These are phyloP conservation scores for Oligia latruncula DNA, from an alignment of 2,888 invertebrate species.

Conservation along the genomic window DNA sequence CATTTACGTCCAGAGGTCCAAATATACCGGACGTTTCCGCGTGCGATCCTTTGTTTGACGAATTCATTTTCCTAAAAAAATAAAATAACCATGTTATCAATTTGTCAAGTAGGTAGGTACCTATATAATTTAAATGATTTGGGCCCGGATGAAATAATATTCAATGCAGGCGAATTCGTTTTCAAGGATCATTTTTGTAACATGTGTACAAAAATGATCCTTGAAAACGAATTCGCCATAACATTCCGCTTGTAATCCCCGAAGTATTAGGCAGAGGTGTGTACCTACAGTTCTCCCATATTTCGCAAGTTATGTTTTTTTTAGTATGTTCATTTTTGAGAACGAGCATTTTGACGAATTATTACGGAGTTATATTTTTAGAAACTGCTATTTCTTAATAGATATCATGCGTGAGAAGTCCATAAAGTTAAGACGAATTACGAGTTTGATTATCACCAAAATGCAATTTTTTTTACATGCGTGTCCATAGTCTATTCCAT, in stretches of 20 bases:
- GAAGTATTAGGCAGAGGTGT: not conserved
- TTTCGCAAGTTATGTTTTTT: not conserved
- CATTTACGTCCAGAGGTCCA: slow-evolving; percentile 98
- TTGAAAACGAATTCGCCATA: too few species aligned
- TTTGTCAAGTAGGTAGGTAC: not conserved
- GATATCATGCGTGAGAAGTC: slow-evolving; percentile 6
- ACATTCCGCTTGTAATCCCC: not conserved
- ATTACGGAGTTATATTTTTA: slow-evolving; percentile 2
- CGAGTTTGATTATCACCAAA: not conserved
- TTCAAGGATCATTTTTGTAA: not conserved
- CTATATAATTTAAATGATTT: slow-evolving; percentile 7
- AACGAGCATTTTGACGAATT: not conserved
- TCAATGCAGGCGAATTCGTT: not conserved
- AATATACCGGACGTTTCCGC: slow-evolving; percentile 95
- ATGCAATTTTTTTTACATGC: slow-evolving; percentile 6
- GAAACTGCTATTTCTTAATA: not conserved
- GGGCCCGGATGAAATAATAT: not conserved
- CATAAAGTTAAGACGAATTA: not conserved
- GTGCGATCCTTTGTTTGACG: slow-evolving; percentile 95
- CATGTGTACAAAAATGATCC: too few species aligned
- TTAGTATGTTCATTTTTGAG: not conserved
- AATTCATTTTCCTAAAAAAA: slow-evolving; percentile 94
- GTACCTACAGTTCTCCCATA: not conserved
- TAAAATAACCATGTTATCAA: slow-evolving; percentile 18
- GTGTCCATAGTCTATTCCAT: not conserved